These are phyloP conservation scores for Miniopterus natalensis DNA, from an alignment of 2,113 vertebrate genomes.

Conservation along the genomic window DNA sequence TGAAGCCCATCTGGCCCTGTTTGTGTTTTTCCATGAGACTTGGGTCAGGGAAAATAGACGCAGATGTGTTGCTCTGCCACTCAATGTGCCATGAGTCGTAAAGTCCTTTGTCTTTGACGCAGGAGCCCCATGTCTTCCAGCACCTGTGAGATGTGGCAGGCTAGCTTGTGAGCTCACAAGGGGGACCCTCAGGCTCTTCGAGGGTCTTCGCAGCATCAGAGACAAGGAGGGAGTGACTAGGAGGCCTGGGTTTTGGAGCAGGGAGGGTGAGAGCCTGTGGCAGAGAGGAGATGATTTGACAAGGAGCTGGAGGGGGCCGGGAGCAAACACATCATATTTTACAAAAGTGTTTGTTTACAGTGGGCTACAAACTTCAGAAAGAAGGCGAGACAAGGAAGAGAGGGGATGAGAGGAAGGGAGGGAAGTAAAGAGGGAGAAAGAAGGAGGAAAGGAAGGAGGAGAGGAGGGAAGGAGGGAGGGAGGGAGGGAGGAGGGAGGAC, in stretches of 20 bases:
- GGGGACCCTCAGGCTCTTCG: background rate
- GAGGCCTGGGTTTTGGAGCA: background rate
- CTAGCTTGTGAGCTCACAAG: background rate
- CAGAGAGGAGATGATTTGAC: background rate
- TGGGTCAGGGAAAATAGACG: background rate
- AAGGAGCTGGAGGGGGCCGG: background rate
- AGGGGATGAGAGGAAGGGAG: background rate
- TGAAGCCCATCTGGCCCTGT: no score
- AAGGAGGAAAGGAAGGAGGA: accelerated
- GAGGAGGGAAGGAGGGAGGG: accelerated
- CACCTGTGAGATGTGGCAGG: background rate
- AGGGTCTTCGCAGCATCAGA: background rate
- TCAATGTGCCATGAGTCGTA: background rate
- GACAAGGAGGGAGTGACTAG: background rate
- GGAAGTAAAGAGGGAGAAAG: background rate
- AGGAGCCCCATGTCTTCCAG: background rate
- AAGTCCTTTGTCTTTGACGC: background rate
- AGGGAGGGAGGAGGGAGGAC: no score
- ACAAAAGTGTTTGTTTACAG: background rate
- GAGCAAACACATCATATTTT: background rate
- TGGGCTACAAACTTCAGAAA: background rate
- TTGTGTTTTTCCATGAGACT: background rate
- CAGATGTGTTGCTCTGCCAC: background rate
- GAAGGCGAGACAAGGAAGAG: background rate
- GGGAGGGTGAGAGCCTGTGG: background rate